Evolutionary conservation across 2,797 vertebrate genomes (phyloP).

Genomic region (Sparus aurata): DNA sequence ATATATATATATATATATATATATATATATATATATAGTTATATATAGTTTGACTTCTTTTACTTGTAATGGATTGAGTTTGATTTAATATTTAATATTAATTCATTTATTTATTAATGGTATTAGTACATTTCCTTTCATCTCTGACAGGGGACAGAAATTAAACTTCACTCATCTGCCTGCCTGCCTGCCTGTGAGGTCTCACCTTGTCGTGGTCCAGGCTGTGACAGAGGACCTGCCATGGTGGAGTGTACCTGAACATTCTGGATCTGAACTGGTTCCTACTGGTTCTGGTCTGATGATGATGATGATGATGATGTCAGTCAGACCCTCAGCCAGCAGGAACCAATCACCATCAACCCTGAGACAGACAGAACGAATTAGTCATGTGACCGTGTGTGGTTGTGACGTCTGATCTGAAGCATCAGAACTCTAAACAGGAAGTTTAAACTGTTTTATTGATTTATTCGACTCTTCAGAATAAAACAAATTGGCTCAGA

Average conservation of each 20-base stretch:
- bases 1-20: no score
- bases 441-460: neutral
- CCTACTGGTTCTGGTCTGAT: conserved; percentile 33
- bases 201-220: conserved; percentile 78
- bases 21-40: no score
- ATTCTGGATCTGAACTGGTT: conserved; percentile 41
- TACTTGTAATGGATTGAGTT: no score
- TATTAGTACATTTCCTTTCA: no score
- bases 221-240: conserved; percentile 76
- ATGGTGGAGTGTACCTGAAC: conserved; percentile 72
- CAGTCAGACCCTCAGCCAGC: conserved; percentile 33
- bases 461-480: no score
- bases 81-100: no score
- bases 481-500: no score
- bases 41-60: no score
- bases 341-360: conserved; percentile 38
- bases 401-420: neutral
- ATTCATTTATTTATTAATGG: no score
- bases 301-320: conserved; percentile 15
- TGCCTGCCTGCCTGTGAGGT: neutral
- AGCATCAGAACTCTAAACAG: neutral
- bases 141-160: no score
- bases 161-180: no score
- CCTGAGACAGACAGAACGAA: neutral
- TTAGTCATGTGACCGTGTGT: neutral